Evolutionary conservation across 2,888 invertebrate species (phyloP), one percentile per base, ranked within the genome.

Genomic region (Colletes collaris): DNA sequence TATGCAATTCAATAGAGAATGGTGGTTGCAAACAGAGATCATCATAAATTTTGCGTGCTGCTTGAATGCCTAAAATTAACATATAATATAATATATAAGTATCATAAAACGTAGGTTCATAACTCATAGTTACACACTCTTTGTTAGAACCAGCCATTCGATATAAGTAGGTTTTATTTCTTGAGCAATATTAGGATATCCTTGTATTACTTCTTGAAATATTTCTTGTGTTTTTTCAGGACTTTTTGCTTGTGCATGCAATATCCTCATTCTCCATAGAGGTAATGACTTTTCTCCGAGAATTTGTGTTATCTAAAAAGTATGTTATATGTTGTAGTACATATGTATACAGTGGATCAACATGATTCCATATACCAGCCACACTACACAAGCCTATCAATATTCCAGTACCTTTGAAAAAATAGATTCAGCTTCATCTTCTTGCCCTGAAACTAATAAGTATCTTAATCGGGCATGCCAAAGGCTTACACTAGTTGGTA

Each of bases 31-130:
- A 93, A 11, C 95, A 94, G 60, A 97, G 90, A 44, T 94, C 93
- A 52, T 94, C 93, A 89, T 97, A 97, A 44, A 94, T 92, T 70
- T 94, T 93, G 69, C 96, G 94, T 0, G 96, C 95, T 55, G 94
- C 94, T 86, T 94, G 93, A 63, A 96, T 93, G 44, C 95, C 93
- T 92, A 13, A 37, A 78, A 72, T 55, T 67, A 55, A 50, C 19
- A 7, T 46, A 56, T 6, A 0, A 44, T 40, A 4, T 59, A 40
- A n/a, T 44, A 6, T 8, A 53, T 50, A 46, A 46, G 8, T 46
- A 7, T 8, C 40, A 7, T 40, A 40, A 37, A 49, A 63, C 6
- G 10, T 8, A 35, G 4, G n/a, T 44, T 49, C 55, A n/a, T 27
- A 64, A 55, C 50, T 73, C 58, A 37, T 4, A 11, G 16, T 35